These are phyloP conservation scores for Blennius ocellaris DNA, from an alignment of 2,113 vertebrate species.

Conservation along the genomic window DNA sequence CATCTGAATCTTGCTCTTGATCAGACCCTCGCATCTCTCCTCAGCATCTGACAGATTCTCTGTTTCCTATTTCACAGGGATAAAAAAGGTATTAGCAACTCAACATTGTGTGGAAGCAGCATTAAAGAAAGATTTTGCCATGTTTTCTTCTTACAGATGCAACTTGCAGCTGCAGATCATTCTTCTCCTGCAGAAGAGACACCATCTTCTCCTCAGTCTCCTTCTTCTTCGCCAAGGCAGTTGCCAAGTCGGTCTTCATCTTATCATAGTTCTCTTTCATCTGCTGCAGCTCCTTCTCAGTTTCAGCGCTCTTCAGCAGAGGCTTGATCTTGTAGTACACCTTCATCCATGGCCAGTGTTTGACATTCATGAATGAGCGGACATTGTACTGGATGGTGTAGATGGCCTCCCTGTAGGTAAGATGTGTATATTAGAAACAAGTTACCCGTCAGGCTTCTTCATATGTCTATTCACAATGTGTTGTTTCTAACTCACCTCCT, in stretches of 20 bases:
- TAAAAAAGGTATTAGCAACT: neutral
- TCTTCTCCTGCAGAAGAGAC: slow-evolving; percentile 70
- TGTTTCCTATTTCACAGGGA: slow-evolving; percentile 49
- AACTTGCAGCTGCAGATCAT: slow-evolving; percentile 64
- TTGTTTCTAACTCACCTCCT: slow-evolving; percentile 49
- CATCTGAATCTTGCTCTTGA: slow-evolving; percentile 75
- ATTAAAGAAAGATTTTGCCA: neutral
- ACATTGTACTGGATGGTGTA: slow-evolving; percentile 68
- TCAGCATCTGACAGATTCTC: slow-evolving; percentile 73
- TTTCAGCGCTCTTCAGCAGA: slow-evolving; percentile 69
- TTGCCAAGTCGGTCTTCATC: slow-evolving; percentile 58
- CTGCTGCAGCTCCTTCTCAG: slow-evolving; percentile 43
- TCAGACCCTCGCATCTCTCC: slow-evolving; percentile 74
- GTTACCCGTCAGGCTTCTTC: rapidly evolving
- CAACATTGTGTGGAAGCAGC: neutral
- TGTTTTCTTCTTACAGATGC: slow-evolving; percentile 54
- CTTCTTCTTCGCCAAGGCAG: slow-evolving; percentile 69
- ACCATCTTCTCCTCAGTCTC: slow-evolving; percentile 72
- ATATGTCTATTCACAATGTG: neutral
- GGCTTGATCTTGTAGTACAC: slow-evolving; percentile 78
- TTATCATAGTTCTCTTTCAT: slow-evolving; percentile 74
- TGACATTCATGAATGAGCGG: slow-evolving; percentile 75
- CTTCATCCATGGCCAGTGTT: slow-evolving; percentile 78
- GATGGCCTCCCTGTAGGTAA: slow-evolving; percentile 56
- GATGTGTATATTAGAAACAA: slow-evolving; percentile 3